Evolutionary conservation across 2,888 invertebrate species (phyloP).

Genomic region (Nesidiocoris tenuis): DNA sequence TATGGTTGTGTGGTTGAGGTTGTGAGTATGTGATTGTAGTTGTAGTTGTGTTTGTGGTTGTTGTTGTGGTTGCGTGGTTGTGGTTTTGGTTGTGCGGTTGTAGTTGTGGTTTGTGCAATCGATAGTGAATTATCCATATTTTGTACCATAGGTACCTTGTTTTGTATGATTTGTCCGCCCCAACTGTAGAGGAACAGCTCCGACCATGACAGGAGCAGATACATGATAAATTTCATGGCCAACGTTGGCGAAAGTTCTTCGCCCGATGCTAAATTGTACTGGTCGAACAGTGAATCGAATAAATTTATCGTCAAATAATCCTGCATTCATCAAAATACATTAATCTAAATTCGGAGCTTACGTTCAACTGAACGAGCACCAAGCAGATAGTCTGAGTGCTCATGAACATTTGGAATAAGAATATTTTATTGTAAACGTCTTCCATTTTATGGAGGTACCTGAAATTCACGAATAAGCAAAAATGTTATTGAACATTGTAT

Average conservation of each 20-base stretch:
- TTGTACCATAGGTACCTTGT: constrained; percentile 35
- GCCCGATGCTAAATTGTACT: no score
- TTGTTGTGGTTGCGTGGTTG: no score
- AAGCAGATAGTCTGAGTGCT: constrained; percentile 47
- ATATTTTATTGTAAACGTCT: constrained; percentile 45
- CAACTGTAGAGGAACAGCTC: constrained; percentile 47
- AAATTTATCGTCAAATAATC: no score
- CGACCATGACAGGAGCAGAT: constrained; percentile 44
- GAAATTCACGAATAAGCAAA: constrained; percentile 30
- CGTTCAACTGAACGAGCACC: constrained; percentile 45
- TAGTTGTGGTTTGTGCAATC: no score
- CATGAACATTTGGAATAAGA: constrained; percentile 47
- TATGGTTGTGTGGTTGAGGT: no score
- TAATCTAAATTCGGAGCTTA: no score
- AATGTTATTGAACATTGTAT: no score
- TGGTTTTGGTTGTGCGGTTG: no score
- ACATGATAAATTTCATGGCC: constrained; percentile 45
- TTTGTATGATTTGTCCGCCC: constrained; percentile 45
- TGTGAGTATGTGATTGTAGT: no score
- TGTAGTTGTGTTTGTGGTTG: no score
- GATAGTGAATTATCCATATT: neutral
- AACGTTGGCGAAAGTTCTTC: constrained; percentile 40
- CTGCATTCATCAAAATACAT: no score
- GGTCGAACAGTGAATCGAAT: no score
- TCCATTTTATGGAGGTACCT: constrained; percentile 44